Percentiles rank a stretch among this genome's conserved stretches.
Conservation (phyloP, 2,888 invertebrate species). For the Trilocha varians region DNA sequence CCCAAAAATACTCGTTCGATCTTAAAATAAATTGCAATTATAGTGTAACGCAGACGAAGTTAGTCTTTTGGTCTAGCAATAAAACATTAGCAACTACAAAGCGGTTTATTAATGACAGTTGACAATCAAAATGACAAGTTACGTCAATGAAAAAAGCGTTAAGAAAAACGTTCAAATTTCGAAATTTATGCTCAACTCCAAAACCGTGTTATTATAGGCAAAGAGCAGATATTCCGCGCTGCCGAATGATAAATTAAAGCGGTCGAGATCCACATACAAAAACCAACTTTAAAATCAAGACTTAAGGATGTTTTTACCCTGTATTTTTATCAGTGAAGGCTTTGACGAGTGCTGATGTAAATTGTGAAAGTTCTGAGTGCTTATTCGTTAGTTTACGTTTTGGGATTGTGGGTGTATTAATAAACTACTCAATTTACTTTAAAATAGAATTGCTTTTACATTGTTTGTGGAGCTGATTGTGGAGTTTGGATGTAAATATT, state of each 20-base stretch:
- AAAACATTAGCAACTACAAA: too few relatives aligned
- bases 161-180: conserved; percentile 24
- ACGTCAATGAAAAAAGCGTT: conserved; percentile 13
- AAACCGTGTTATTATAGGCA: conserved; percentile 48
- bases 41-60: too few relatives aligned
- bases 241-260: conserved; percentile 58
- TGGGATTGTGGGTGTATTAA: neutral
- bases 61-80: too few relatives aligned
- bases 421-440: neutral
- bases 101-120: too few relatives aligned
- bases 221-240: conserved; percentile 60
- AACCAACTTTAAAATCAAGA: conserved; percentile 8
- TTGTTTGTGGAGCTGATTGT: too few relatives aligned
- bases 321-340: neutral
- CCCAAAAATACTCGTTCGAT: too few relatives aligned
- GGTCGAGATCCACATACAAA: conserved; percentile 11
- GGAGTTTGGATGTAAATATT: too few relatives aligned
- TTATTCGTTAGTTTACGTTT: conserved; percentile 3
- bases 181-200: conserved; percentile 40
- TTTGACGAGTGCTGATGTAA: conserved; percentile 5
- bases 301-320: conserved; percentile 7
- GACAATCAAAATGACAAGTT: neutral
- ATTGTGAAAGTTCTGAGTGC: conserved; percentile 6
- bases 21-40: too few relatives aligned
- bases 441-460: neutral